Base-by-base conservation (phyloP, 2,797 vertebrate species). In the Pantherophis vulpinus region DNA sequence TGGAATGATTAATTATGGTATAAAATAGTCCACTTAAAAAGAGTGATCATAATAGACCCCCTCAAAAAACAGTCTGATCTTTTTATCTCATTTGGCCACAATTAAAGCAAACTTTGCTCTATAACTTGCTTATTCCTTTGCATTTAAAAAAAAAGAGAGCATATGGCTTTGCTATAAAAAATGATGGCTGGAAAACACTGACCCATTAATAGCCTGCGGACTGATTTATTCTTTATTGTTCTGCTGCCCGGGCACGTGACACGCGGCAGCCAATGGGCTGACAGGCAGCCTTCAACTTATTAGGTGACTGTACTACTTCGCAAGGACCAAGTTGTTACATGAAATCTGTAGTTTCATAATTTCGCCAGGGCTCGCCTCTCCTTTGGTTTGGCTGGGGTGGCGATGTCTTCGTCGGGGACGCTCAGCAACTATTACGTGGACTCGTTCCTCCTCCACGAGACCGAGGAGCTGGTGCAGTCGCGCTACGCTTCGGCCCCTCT, bases 171-270 rank as follows among this genome's bases (percentile, higher is more conserved):
- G 98, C 98, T 98, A 99, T 99, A 99, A 99, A 98, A 63, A 99
- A 99, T 98, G 98, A 98, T 98, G 98, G 98, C 98, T 98, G 98
- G 98, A 98, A 99, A 99, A 99, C 98, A 99, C 98, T 98, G 98
- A 98, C 98, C 98, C 98, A 98, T 98, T 99, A 98, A 98, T 98
- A 98, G 98, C 98, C 98, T 98, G 98, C 98, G 98, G 98, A 98
- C 98, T 99, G 99, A 99, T 99, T 99, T 99, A 99, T 99, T 98
- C 98, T 98, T 99, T 99, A 99, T 99, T 99, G 99, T 99, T 99
- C 98, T 98, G 99, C 98, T 97, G 97, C 98, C 97, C 97, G 98
- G 98, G 97, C 99, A 99, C 98, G 98, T 98, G 99, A 95, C 97
- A 93, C 95, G 90, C 95, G 95, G 96, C 98, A 98, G 98, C 99